Percentiles rank a stretch among this genome's conserved stretches.
Evolutionary conservation across 2,888 invertebrate genomes (phyloP).

Genomic region (Campoplex capitator): DNA sequence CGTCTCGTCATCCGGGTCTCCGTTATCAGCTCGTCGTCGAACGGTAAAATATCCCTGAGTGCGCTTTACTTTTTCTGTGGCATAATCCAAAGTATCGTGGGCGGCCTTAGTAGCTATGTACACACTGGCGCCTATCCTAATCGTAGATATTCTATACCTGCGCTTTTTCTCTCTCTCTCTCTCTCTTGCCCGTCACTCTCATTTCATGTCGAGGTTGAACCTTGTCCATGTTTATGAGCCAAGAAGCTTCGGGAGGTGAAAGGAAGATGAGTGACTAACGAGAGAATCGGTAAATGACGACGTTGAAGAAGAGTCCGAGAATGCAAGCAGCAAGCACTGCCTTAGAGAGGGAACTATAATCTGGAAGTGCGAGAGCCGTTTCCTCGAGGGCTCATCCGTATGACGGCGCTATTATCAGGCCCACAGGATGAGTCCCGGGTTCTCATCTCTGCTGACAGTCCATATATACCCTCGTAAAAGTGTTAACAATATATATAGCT

Average conservation of each 20-base stretch:
- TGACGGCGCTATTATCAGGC: slow-evolving; percentile 64
- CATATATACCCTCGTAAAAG: slow-evolving; percentile 57
- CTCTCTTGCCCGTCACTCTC: slow-evolving; percentile 45
- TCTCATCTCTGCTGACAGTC: slow-evolving; percentile 55
- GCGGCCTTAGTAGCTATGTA: not conserved
- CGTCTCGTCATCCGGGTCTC: slow-evolving; percentile 42
- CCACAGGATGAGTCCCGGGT: slow-evolving; percentile 56
- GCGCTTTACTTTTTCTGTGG: not conserved
- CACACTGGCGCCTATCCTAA: slow-evolving; percentile 68
- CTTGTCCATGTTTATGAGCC: slow-evolving; percentile 67
- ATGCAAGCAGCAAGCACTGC: not conserved
- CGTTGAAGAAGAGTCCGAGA: slow-evolving; percentile 22
- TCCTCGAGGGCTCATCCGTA: slow-evolving; percentile 60
- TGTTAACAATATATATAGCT: slow-evolving; percentile 46
- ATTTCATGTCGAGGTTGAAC: slow-evolving; percentile 53
- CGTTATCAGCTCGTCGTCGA: slow-evolving; percentile 46
- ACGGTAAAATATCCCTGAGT: slow-evolving; percentile 46
- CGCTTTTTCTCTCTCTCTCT: slow-evolving; percentile 29
- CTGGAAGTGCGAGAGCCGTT: slow-evolving; percentile 49
- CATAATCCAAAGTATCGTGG: slow-evolving; percentile 33
- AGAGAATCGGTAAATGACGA: slow-evolving; percentile 53
- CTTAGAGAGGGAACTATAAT: slow-evolving; percentile 34
- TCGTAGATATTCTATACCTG: slow-evolving; percentile 66
- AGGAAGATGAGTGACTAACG: slow-evolving; percentile 70
- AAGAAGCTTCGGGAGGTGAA: slow-evolving; percentile 64